A percentile compares a stretch with the other conserved stretches of the same genome.
Evolutionary conservation across 23 tunicate species (phyloP).

Genomic region (Trididemnum miniatum): DNA sequence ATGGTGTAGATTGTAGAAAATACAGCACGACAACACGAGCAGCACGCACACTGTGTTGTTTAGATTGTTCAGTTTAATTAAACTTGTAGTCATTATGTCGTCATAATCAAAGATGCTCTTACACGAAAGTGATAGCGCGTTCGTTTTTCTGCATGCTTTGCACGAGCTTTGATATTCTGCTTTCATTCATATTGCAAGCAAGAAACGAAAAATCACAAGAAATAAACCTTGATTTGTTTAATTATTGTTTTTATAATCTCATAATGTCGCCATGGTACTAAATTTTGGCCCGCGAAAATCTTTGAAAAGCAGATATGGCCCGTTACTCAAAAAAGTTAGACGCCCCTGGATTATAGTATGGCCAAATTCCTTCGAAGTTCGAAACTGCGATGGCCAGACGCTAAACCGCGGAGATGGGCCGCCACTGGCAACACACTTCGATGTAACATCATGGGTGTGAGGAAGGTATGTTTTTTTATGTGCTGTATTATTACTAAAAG

Average conservation of each 20-base stretch:
- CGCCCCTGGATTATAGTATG: constrained; percentile 21
- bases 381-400: not conserved
- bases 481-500: no score
- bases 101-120: not conserved
- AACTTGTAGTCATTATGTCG: constrained; percentile 9
- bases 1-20: not conserved
- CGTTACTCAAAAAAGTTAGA: constrained; percentile 30
- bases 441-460: not conserved
- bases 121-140: constrained; percentile 16
- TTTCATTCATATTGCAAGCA: constrained; percentile 11
- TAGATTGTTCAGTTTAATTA: constrained; percentile 18
- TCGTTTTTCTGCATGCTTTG: constrained; percentile 6
- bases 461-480: not conserved
- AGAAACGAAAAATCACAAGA: constrained; percentile 20
- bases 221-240: constrained; percentile 22
- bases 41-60: constrained; percentile 20
- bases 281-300: constrained; percentile 36
- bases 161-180: constrained; percentile 21
- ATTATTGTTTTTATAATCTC: constrained; percentile 27
- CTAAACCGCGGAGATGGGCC: not conserved
- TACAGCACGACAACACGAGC: not conserved
- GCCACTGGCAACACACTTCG: not conserved
- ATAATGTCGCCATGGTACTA: constrained; percentile 18
- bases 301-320: constrained; percentile 35
- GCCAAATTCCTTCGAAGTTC: not conserved